phyloP scores from a whole-genome alignment of 2,888 invertebrate genomes.

The Andrena hattorfiana region DNA sequence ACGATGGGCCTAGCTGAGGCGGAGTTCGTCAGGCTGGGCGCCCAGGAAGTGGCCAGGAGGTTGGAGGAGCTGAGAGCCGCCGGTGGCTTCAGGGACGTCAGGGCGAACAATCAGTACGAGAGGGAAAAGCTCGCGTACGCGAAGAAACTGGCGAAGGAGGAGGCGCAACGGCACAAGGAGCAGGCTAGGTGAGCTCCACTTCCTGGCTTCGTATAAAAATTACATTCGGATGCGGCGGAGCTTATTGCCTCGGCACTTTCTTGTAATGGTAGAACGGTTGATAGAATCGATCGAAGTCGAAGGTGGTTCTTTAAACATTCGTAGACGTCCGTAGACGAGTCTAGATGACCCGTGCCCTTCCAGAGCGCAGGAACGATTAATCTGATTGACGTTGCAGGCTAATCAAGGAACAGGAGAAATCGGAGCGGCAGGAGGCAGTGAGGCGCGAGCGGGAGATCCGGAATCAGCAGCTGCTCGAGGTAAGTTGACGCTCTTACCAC shows the following conservation, averaged over 20 bases:
- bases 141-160: slow-evolving; percentile 90
- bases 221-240: too few relatives aligned
- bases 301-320: too few relatives aligned
- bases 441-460: slow-evolving; percentile 93
- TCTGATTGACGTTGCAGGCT: slow-evolving; percentile 81
- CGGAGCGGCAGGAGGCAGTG: slow-evolving; percentile 93
- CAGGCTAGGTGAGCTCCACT: slow-evolving; percentile 82
- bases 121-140: slow-evolving; percentile 87
- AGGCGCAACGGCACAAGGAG: slow-evolving; percentile 86
- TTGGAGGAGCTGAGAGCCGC: slow-evolving; percentile 88
- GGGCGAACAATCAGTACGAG: slow-evolving; percentile 82
- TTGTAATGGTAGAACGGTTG: too few relatives aligned
- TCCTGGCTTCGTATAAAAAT: too few relatives aligned
- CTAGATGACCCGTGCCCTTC: too few relatives aligned
- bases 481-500: slow-evolving; percentile 84
- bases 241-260: too few relatives aligned
- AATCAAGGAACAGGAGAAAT: slow-evolving; percentile 91
- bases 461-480: slow-evolving; percentile 95
- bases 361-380: background rate
- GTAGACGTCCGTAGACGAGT: too few relatives aligned
- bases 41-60: slow-evolving; percentile 93
- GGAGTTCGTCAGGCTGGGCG: slow-evolving; percentile 92
- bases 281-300: too few relatives aligned
- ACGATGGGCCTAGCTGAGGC: slow-evolving; percentile 87
- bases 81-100: slow-evolving; percentile 88